Conservation (phyloP, 1,140 invertebrate genomes). For the Anastrepha ludens region DNA sequence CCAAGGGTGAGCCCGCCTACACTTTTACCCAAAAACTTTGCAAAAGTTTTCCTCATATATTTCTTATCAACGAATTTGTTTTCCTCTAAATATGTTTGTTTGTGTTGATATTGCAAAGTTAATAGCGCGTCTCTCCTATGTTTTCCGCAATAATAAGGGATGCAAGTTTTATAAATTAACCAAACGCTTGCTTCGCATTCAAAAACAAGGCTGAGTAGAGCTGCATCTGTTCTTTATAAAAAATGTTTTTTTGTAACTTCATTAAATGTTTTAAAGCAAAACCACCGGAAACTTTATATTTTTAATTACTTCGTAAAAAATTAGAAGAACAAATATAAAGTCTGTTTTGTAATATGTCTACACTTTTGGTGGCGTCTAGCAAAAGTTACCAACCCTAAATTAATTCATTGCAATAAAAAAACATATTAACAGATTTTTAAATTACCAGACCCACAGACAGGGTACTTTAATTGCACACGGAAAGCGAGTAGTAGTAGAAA, state of each 20-base stretch:
- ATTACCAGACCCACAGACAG: not conserved
- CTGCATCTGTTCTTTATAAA: not conserved
- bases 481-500: not conserved
- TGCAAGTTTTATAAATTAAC: too few species aligned
- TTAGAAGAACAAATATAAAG: not conserved
- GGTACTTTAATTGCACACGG: conserved; percentile 2
- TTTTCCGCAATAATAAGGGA: too few species aligned
- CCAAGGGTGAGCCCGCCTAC: too few species aligned
- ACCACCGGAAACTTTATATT: not conserved
- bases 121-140: too few species aligned
- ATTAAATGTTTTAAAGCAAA: not conserved
- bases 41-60: too few species aligned
- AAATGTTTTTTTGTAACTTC: too few species aligned
- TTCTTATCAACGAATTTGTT: too few species aligned
- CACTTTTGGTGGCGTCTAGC: not conserved
- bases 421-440: conserved; percentile 36
- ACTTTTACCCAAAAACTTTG: too few species aligned
- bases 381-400: not conserved
- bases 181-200: not conserved
- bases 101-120: too few species aligned
- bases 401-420: not conserved
- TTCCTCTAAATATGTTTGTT: too few species aligned
- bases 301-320: not conserved
- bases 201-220: not conserved
- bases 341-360: not conserved